Evolutionary conservation across 2,797 vertebrate genomes (phyloP).

Genomic region (Coluber constrictor): DNA sequence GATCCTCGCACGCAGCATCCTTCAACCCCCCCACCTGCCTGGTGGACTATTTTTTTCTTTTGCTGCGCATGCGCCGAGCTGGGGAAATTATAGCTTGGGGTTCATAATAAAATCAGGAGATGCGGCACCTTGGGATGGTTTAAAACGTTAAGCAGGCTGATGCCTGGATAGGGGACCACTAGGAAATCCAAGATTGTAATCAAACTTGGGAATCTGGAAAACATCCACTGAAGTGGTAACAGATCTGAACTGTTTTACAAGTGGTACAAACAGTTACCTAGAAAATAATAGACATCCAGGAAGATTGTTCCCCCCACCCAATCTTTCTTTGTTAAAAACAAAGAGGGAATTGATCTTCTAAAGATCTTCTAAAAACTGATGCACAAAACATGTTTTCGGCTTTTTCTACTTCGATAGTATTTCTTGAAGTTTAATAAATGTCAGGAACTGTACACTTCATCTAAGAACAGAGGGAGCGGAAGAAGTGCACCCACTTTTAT

Average conservation of each 20-base stretch:
- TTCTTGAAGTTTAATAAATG: neutral
- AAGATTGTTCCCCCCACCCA: neutral
- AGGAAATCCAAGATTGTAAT: neutral
- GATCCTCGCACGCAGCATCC: fast-evolving
- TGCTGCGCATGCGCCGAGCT: neutral
- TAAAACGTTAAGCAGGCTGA: neutral
- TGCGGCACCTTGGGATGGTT: neutral
- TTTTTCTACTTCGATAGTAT: neutral
- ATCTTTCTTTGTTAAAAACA: neutral
- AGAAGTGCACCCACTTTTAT: neutral
- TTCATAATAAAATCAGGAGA: neutral
- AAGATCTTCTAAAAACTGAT: neutral
- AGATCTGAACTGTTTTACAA: neutral
- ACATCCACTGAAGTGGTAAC: neutral
- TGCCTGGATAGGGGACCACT: neutral
- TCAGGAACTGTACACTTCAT: neutral
- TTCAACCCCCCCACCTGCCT: neutral
- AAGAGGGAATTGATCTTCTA: neutral
- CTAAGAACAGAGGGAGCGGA: neutral
- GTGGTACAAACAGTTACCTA: neutral
- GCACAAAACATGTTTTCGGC: neutral
- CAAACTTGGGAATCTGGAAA: neutral
- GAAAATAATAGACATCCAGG: neutral
- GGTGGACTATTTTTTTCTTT: neutral
- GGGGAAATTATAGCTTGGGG: too few species aligned